Evolutionary conservation across 2,113 vertebrate genomes (phyloP).

Genomic region (Probosciger aterrimus): DNA sequence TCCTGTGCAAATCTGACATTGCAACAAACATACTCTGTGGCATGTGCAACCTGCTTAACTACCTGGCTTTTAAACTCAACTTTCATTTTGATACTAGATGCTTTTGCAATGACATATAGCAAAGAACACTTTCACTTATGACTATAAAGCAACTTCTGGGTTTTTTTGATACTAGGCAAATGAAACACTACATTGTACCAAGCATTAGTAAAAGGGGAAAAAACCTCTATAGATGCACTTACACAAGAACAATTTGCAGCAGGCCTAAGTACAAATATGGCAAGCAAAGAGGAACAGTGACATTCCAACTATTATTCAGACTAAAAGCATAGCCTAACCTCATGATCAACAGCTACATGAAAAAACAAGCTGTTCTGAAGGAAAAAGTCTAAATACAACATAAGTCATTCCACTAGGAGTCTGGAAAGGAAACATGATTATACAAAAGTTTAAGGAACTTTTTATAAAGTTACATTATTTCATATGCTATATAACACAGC

Average conservation of each 20-base stretch:
- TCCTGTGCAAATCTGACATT: not conserved
- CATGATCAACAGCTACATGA: not conserved
- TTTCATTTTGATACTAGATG: not conserved
- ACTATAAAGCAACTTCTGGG: not conserved
- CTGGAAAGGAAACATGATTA: not conserved
- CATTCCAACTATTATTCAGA: not conserved
- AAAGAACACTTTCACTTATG: not conserved
- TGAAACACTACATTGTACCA: not conserved
- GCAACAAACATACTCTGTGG: not conserved
- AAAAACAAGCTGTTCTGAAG: not conserved
- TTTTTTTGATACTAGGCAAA: not conserved
- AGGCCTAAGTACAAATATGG: not conserved
- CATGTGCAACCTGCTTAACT: not conserved
- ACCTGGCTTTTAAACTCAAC: not conserved
- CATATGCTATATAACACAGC: not conserved
- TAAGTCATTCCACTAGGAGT: not conserved
- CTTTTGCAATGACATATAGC: not conserved
- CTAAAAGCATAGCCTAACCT: not conserved
- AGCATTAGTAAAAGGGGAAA: not conserved
- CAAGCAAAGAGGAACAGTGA: not conserved
- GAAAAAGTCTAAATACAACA: not conserved
- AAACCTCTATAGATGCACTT: fast-evolving
- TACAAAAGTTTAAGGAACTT: not conserved
- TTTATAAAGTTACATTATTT: not conserved
- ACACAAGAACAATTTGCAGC: not conserved